Evolutionary conservation across 2,888 invertebrate species (phyloP), one percentile per base, ranked within the genome.

Genomic region (Chaetogeoica ovagalla): DNA sequence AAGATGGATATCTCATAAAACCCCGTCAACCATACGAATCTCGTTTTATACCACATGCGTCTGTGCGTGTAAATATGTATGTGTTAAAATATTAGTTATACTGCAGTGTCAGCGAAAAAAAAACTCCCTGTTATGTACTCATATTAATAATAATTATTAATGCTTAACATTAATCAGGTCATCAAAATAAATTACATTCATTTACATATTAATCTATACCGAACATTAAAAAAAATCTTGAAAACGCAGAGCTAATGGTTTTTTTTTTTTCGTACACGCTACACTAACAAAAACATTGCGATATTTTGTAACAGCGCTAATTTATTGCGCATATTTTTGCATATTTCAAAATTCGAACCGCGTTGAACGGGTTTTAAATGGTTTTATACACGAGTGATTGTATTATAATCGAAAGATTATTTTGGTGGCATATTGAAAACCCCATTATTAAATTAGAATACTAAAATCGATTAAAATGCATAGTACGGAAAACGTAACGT

Each of bases 311-410:
- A 63, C 63, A 19, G 63, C 52, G 37, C 52, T 63, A 63, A 63
- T 73, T 63, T 52, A 39, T 15, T 21, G 52, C 17, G 73, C 30
- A 73, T 63, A 73, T 52, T 37, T 73, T 73, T 52, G 52, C 63
- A 73, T 73, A 63, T 55, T 73, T 73, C 37, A 55, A 73, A 73
- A 0, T 59, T 59, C 21, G 9, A 43, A 71, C 19, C n/a, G 21
- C 8, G 48, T 52, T 52, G n/a, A 52, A 17, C 8, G 11, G 17
- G n/a, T 52, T 72, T 48, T 60, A 11, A n/a, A n/a, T 19, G 13
- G 9, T 19, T 39, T 13, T 13, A 30, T 52, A 52, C 37, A 13
- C 21, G 6, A n/a, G 8, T 3, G 9, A n/a, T 1, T 21, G 9
- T 59, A 59, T 59, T 59, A n/a, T 59, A 59, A 21, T 21, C 13